A percentile compares a stretch with the other conserved stretches of the same genome.
These are phyloP conservation scores for Channa argus DNA, from an alignment of 2,113 vertebrate genomes.

Conservation along the genomic window DNA sequence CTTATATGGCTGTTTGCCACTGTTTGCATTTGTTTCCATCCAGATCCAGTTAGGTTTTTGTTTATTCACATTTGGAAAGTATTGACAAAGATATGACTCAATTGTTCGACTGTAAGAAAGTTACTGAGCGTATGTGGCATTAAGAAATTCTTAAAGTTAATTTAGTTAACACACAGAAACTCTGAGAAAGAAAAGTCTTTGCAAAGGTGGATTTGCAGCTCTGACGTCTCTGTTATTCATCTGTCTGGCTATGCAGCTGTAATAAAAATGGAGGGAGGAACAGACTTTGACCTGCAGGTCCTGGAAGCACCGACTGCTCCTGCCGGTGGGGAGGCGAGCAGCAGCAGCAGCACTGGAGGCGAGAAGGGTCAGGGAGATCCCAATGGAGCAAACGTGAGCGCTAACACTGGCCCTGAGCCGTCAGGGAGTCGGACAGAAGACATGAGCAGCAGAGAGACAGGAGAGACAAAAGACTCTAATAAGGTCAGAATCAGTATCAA, in stretches of 20 bases:
- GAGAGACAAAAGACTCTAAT: not conserved
- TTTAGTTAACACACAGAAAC: too few relatives aligned
- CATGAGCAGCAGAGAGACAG: not conserved
- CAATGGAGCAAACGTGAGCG: not conserved
- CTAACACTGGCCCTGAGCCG: not conserved
- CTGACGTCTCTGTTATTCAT: not conserved
- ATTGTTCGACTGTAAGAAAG: too few relatives aligned
- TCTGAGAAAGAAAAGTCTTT: too few relatives aligned
- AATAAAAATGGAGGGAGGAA: slow-evolving; percentile 95
- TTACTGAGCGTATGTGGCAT: too few relatives aligned
- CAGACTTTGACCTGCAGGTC: slow-evolving; percentile 89
- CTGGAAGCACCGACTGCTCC: slow-evolving; percentile 81
- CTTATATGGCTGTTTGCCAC: too few relatives aligned
- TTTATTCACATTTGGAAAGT: too few relatives aligned
- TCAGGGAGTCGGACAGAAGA: not conserved
- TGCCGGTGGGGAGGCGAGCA: slow-evolving; percentile 45
- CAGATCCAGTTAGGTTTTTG: too few relatives aligned
- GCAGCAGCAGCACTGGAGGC: not conserved
- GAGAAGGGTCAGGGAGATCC: slow-evolving; percentile 34
- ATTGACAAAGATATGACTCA: too few relatives aligned
- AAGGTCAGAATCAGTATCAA: slow-evolving; percentile 29
- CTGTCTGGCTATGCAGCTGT: slow-evolving; percentile 81
- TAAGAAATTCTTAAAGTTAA: too few relatives aligned
- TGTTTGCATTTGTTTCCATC: too few relatives aligned
- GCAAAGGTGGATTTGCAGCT: too few relatives aligned